A percentile compares a stretch with the other conserved stretches of the same genome.
Evolutionary conservation across 2,797 vertebrate species (phyloP).

Genomic region (Crypturellus tataupa): DNA sequence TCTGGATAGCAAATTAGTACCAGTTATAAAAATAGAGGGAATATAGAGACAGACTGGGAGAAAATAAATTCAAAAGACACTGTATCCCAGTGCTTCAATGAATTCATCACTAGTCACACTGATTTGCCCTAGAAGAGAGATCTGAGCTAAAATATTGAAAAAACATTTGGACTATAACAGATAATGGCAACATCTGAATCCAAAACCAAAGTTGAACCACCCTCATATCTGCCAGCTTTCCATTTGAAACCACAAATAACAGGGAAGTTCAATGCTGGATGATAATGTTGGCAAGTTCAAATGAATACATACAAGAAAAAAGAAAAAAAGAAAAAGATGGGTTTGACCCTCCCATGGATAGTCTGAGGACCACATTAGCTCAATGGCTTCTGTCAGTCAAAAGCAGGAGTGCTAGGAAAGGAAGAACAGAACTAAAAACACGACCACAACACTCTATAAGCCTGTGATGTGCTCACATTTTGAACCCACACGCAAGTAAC

Average conservation of each 20-base stretch:
- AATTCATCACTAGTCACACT: neutral
- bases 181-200: neutral
- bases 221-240: neutral
- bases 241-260: neutral
- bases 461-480: fast-evolving
- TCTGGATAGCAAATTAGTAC: neutral
- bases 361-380: neutral
- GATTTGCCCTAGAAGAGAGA: neutral
- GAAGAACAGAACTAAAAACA: neutral
- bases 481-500: constrained; percentile 18
- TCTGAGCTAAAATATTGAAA: neutral
- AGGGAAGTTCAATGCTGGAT: neutral
- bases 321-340: neutral
- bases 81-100: neutral
- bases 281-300: neutral
- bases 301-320: neutral
- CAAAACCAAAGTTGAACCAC: fast-evolving
- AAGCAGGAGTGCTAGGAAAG: neutral
- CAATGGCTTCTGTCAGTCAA: neutral
- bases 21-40: neutral
- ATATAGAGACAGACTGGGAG: neutral
- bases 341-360: neutral
- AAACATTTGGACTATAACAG: neutral
- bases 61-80: neutral
- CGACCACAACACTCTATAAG: neutral